Base-by-base conservation (phyloP, 2,888 invertebrate genomes). In the Zygogramma bicolorata region DNA sequence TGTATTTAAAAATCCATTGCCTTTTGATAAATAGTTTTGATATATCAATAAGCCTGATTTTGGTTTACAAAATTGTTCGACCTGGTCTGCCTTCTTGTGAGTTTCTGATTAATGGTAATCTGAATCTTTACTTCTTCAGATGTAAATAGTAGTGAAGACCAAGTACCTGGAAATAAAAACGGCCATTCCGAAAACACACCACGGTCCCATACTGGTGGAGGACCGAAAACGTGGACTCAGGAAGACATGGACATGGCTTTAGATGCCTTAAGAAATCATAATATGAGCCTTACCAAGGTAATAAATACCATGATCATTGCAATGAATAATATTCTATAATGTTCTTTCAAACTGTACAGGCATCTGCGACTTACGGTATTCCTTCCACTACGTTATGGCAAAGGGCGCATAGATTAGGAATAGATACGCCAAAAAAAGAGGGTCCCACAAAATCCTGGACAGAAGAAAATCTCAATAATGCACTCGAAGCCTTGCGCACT, bases 381-480 rank as follows among this genome's bases (percentile, higher is more conserved):
- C 96, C 96, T 65, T 95, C 96, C 68, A 96, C 96, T 63, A 96
- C 96, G 13, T 89, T 96, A 40, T 96, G 96, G 96, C 96, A 96
- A 88, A 90, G 96, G 79, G 96, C 96, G 34, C 96, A 96, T 87
- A 90, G 95, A 68, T 88, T 95, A 83, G 96, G 96, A 79, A 96
- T 96, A 85, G 95, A 95, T 87, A 96, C 96, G 75, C 96, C 96
- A 71, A 96, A 96, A 89, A 95, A 95, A 88, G 96, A 96, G 84
- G 95, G 95, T 49, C 92, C 93, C 10, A 92, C 94, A 65, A 95
- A 95, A 87, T 93, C 95, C 5, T 96, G 96, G 96, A 94, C 94
- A 79, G 95, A 95, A 86, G 93, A 93, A 76, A 95, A 94, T 82
- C 88, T 96, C 73, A 93, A 94, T 79, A 93, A 91, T 70, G 96